Evolutionary conservation across 1,140 invertebrate species (phyloP), one percentile per base, ranked within the genome.

Genomic region (Amyelois transitella): DNA sequence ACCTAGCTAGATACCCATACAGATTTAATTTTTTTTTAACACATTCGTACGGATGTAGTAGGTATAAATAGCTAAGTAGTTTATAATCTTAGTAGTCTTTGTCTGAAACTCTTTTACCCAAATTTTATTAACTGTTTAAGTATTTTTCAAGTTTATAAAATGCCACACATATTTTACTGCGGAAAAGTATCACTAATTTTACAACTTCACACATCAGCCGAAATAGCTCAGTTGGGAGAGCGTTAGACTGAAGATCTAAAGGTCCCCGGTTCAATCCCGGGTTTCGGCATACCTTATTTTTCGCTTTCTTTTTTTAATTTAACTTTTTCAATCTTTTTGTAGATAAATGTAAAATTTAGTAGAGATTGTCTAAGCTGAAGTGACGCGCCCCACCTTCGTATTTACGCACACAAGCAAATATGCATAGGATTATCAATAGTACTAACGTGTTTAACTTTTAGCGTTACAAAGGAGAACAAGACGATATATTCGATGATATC

Each of bases 181-280:
- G 12, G 32, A 38, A n/a, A n/a, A n/a, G n/a, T n/a, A n/a, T n/a
- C n/a, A n/a, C 17, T 38, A 14, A 2, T 38, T 14, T 38, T 38
- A 14, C 12, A 8, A 14, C 12, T 14, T 14, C 2, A 14, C 1
- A 38, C 45, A 58, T 38, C 17, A 56, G 88, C 88, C 87, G 88
- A 89, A 89, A 90, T 90, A 90, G 89, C 89, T 90, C 87, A 89
- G 87, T 89, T 89, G 86, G 84, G 45, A 48, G 45, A 48, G 45
- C 81, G 81, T 89, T 86, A 86, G 82, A 86, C 84, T 86, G 82
- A 88, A 86, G 83, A 86, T 88, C 80, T 86, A 91, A 93, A 93
- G 45, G 45, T 48, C 45, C 45, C 45, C 18, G 45, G 45, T 48
- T 48, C 45, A 20, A 48, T 48, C 45, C 45, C 45, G 45, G 45